Conservation (phyloP, 2,113 vertebrate genomes). For the pig (Sus scrofa) region DNA sequence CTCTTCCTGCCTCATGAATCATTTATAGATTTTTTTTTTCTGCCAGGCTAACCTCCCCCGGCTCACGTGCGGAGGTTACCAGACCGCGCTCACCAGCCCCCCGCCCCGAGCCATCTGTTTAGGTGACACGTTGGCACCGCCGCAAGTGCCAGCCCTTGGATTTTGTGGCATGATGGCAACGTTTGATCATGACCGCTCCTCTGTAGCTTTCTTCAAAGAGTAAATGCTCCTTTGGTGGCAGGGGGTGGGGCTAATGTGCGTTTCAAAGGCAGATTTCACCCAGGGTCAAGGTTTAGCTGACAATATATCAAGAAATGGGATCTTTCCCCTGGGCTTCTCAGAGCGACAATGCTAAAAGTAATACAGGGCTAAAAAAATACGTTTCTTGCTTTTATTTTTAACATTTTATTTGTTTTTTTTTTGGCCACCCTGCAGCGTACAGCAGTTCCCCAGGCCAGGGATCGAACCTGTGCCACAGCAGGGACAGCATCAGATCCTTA, state of each 20-base stretch:
- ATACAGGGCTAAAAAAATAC: not conserved
- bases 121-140: not conserved
- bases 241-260: not conserved
- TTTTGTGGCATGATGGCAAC: accelerated
- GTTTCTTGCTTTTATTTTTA: not conserved
- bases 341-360: not conserved
- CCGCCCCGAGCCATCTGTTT: not conserved
- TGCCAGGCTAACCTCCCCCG: not conserved
- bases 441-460: too few relatives aligned
- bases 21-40: conserved; percentile 42
- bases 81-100: not conserved
- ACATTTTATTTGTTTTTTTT: too few relatives aligned
- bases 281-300: not conserved
- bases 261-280: not conserved
- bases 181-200: not conserved
- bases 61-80: not conserved
- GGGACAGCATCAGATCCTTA: too few relatives aligned
- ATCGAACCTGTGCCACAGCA: too few relatives aligned
- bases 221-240: not conserved
- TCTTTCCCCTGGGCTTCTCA: not conserved
- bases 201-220: not conserved
- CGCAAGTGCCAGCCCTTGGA: not conserved
- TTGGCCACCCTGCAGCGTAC: too few relatives aligned
- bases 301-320: not conserved
- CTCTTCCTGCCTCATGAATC: conserved; percentile 74